phyloP scores from a whole-genome alignment of 2,888 invertebrate genomes.

The Cryptocephalus moraei region DNA sequence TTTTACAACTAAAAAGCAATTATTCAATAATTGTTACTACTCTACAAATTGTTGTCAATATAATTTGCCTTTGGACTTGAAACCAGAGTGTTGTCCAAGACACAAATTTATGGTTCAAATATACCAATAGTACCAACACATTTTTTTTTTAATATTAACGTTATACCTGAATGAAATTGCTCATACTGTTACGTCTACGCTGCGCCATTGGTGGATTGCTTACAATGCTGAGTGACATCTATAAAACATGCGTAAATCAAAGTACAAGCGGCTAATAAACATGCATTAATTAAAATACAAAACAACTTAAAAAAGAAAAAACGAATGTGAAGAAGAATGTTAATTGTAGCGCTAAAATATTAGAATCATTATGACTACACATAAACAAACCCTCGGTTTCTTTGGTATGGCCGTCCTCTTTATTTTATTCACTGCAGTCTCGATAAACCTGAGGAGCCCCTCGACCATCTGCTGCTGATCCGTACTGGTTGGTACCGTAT shows the following conservation, averaged over 20 bases:
- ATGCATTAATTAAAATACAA: conserved; percentile 14
- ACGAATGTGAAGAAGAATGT: conserved; percentile 6
- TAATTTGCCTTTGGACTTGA: too few species aligned
- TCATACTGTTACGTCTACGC: conserved; percentile 41
- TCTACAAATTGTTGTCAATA: too few species aligned
- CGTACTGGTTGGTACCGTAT: conserved; percentile 50
- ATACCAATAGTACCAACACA: background rate
- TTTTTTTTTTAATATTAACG: background rate
- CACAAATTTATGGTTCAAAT: too few species aligned
- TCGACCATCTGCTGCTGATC: conserved; percentile 56
- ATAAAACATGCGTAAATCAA: conserved; percentile 34
- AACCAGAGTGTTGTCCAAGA: too few species aligned
- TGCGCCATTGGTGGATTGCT: conserved; percentile 34
- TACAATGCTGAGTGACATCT: conserved; percentile 40
- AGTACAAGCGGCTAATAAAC: conserved; percentile 17
- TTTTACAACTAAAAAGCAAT: too few species aligned
- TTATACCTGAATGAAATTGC: conserved; percentile 34
- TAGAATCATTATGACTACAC: conserved; percentile 1
- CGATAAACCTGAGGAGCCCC: conserved; percentile 73
- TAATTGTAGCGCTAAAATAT: background rate
- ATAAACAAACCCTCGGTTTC: conserved; percentile 62
- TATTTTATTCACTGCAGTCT: conserved; percentile 81
- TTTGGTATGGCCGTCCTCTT: conserved; percentile 51
- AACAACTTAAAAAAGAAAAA: conserved; percentile 11
- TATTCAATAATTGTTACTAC: too few species aligned